Evolutionary conservation across 2,888 invertebrate genomes (phyloP).

Genomic region (Cerastoderma edule): DNA sequence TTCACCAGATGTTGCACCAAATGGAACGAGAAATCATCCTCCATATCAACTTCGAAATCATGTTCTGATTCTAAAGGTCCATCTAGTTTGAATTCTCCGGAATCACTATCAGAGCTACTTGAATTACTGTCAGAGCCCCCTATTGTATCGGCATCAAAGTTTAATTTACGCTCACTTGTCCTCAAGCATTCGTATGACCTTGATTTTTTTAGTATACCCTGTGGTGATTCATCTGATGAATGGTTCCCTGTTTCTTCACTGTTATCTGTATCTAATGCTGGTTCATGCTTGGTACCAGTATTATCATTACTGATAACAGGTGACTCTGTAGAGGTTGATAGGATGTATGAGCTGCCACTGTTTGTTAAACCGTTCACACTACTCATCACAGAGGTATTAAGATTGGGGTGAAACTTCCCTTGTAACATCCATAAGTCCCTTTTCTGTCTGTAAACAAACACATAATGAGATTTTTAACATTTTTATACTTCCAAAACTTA

Average conservation of each 20-base stretch:
- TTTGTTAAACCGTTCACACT: too few relatives aligned
- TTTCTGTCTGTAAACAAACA: too few relatives aligned
- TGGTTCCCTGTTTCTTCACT: background rate
- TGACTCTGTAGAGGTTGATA: too few relatives aligned
- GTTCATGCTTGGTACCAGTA: too few relatives aligned
- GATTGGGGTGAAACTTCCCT: too few relatives aligned
- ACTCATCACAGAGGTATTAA: too few relatives aligned
- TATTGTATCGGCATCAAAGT: constrained; percentile 56
- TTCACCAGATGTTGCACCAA: constrained; percentile 40
- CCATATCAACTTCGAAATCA: constrained; percentile 9
- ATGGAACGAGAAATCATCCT: constrained; percentile 39
- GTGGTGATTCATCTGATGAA: background rate
- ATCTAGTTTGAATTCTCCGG: constrained; percentile 26
- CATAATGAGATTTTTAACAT: too few relatives aligned
- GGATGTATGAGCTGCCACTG: too few relatives aligned
- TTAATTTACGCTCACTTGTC: constrained; percentile 52
- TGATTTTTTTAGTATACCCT: constrained; percentile 65
- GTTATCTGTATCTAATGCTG: too few relatives aligned
- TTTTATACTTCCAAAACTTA: too few relatives aligned
- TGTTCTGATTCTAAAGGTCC: constrained; percentile 10
- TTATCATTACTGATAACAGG: too few relatives aligned
- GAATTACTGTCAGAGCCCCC: constrained; percentile 41
- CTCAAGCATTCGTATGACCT: constrained; percentile 68
- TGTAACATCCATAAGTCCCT: too few relatives aligned
- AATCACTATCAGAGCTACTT: background rate